Evolutionary conservation across 2,797 vertebrate species (phyloP).

Genomic region (Macropodus opercularis): DNA sequence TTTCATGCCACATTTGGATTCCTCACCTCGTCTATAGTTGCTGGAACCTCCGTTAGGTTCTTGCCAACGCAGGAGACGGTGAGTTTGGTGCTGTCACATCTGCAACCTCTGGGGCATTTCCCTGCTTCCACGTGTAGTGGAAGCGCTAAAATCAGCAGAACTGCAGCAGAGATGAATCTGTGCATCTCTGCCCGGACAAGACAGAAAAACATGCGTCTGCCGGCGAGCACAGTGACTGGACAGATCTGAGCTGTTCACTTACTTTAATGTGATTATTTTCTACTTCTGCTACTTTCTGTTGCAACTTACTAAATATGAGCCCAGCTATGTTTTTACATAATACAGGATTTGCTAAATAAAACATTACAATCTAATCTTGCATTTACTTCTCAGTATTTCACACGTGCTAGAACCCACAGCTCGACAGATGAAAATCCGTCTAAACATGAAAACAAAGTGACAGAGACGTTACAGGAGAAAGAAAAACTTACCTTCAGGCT

Average conservation of each 20-base stretch:
- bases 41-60: slow-evolving; percentile 84
- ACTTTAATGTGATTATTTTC: no score
- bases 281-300: no score
- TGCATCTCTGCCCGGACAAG: slow-evolving; percentile 56
- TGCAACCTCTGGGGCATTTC: slow-evolving; percentile 84
- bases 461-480: background rate
- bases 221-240: no score
- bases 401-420: background rate
- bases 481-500: slow-evolving; percentile 42
- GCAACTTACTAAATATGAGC: no score
- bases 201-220: background rate
- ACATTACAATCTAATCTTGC: background rate
- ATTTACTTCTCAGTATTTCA: background rate
- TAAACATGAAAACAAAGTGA: background rate
- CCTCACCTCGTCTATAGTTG: slow-evolving; percentile 84
- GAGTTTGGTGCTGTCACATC: slow-evolving; percentile 83
- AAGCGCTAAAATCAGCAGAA: slow-evolving; percentile 52
- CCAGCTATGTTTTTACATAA: no score
- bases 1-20: no score
- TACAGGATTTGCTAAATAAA: no score
- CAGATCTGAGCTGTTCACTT: no score
- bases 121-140: background rate
- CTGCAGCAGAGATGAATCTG: slow-evolving; percentile 8
- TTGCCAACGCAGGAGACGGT: slow-evolving; percentile 81
- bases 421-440: background rate